phyloP scores from a whole-genome alignment of 2,113 vertebrate genomes.

The Labrus mixtus region DNA sequence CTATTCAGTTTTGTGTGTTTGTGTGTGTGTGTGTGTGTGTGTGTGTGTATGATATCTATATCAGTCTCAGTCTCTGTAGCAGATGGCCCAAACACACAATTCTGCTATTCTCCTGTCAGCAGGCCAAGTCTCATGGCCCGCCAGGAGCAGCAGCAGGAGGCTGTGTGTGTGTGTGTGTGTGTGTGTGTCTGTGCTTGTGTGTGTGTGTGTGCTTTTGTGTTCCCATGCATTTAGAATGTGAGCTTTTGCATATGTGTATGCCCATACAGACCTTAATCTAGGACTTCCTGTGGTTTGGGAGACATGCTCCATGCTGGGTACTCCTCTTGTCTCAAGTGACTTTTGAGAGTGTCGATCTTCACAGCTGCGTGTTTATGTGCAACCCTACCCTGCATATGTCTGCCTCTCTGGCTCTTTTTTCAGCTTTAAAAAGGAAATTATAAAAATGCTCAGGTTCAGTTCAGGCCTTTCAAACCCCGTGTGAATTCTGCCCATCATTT shows the following conservation, averaged over 20 bases:
- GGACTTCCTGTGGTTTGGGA: conserved; percentile 47
- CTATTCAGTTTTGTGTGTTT: not conserved
- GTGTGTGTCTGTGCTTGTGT: conserved; percentile 1
- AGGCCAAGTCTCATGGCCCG: conserved; percentile 43
- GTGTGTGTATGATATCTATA: conserved; percentile 46
- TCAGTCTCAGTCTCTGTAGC: conserved; percentile 59
- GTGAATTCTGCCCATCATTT: too few relatives aligned
- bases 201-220: not conserved
- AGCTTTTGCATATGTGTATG: conserved; percentile 7
- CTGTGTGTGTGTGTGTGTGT: conserved; percentile 18
- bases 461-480: not conserved
- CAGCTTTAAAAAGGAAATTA: not conserved
- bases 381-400: not conserved
- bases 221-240: not conserved
- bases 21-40: conserved; percentile 5
- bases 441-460: not conserved
- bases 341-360: conserved; percentile 27
- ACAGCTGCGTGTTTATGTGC: not conserved
- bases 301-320: conserved; percentile 17
- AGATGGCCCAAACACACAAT: conserved; percentile 62
- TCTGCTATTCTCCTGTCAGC: conserved; percentile 55
- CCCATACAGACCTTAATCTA: conserved; percentile 27
- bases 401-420: not conserved
- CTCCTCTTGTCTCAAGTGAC: conserved; percentile 32
- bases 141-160: conserved; percentile 62